phyloP scores from a whole-genome alignment of 2,888 invertebrate species.

The Drosophila siamana region DNA sequence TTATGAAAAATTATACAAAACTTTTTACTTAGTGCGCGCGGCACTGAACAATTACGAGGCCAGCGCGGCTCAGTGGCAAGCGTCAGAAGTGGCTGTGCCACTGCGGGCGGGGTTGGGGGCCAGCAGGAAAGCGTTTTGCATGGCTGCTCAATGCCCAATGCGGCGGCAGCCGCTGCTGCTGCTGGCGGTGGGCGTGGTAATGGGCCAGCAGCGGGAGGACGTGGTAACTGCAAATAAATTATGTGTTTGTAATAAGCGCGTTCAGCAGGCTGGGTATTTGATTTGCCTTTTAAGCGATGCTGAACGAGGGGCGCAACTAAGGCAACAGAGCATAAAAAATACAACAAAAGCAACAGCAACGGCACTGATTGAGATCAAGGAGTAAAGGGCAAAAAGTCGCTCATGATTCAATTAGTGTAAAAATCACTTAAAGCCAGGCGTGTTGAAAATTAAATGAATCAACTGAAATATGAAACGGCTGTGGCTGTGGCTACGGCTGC shows the following conservation, averaged over 20 bases:
- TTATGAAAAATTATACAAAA: slow-evolving; percentile 76
- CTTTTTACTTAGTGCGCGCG: slow-evolving; percentile 73
- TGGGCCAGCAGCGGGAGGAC: not conserved
- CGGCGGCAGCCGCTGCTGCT: slow-evolving; percentile 31
- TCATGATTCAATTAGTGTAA: slow-evolving; percentile 38
- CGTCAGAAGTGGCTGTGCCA: not conserved
- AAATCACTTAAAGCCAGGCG: slow-evolving; percentile 19
- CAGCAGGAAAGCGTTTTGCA: slow-evolving; percentile 25
- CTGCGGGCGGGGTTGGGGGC: not conserved
- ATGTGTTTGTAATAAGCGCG: slow-evolving; percentile 57
- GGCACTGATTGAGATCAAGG: slow-evolving; percentile 28
- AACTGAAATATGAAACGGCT: not conserved
- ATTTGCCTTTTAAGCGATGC: slow-evolving; percentile 50
- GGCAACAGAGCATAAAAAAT: slow-evolving; percentile 18
- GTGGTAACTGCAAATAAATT: slow-evolving; percentile 58
- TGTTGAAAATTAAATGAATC: slow-evolving; percentile 9
- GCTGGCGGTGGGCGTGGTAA: too few species aligned
- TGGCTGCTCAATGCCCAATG: slow-evolving; percentile 40
- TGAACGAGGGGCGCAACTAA: slow-evolving; percentile 1
- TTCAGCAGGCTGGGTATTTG: slow-evolving; percentile 40
- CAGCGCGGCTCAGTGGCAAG: slow-evolving; percentile 27
- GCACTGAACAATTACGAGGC: slow-evolving; percentile 68
- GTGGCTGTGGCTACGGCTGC: too few species aligned
- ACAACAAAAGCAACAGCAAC: not conserved
- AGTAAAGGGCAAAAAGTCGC: slow-evolving; percentile 9